Evolutionary conservation across 2,797 vertebrate genomes (phyloP), one percentile per base, ranked within the genome.

Genomic region (Enteromius radiatus): DNA sequence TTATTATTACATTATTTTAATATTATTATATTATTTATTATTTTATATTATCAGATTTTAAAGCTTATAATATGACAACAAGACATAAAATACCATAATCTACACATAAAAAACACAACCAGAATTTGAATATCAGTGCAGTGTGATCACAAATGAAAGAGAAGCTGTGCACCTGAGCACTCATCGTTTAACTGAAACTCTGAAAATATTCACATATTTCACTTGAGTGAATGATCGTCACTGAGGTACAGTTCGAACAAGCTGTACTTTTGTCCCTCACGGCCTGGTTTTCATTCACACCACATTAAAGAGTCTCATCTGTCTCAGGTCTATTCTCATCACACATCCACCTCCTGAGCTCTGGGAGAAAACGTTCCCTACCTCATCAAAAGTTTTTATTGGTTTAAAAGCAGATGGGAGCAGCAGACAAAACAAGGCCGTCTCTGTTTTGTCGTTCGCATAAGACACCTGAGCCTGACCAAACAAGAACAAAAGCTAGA

Each of bases 321-420:
- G 56, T 64, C 41, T 59, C 19, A 15, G 26, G 36, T 75, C 38
- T 23, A 61, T 36, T 77, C 76, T 78, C 45, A 76, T 70, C 59
- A 59, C 10, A 54, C 31, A 23, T 56, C 21, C 64, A 45, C 81
- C 76, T 52, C 59, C 69, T 31, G 59, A 43, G 47, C 41, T 76
- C 65, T 23, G 47, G 73, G 21, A 87, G 75, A 70, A 84, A 85
- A 87, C 36, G 80, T 36, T 47, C 36, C 65, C 36, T 38, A 84
- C 67, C 54, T 71, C 84, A 65, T 74, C 56, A 87, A 84, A 80
- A 71, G 56, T 36, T 84, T 88, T 81, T 80, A 89, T 86, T 73
- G 38, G 63, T 81, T 87, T 61, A 56, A 68, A 86, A 88, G 77
- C 83, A 89, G 87, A 87, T 76, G 75, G 78, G 85, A 5, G 4